Conservation (phyloP, 2,113 vertebrate species). For the Microcebus tavaratra region DNA sequence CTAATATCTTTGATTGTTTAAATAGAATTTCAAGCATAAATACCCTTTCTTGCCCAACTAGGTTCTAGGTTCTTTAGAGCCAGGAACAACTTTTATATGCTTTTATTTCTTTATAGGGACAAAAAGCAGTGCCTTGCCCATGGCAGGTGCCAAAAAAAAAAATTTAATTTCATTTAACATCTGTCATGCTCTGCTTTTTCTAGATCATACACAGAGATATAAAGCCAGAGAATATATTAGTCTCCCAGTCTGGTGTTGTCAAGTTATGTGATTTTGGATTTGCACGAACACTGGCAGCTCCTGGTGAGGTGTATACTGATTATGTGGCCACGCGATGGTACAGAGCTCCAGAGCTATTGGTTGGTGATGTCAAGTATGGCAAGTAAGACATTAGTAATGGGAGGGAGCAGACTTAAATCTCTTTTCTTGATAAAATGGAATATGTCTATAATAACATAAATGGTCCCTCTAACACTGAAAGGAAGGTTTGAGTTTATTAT, state of each 20-base stretch:
- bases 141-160: no score
- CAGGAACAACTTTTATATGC: no score
- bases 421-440: background rate
- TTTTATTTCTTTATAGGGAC: no score
- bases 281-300: constrained; percentile 87
- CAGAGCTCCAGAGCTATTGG: constrained; percentile 93
- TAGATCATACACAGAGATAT: constrained; percentile 96
- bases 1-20: no score
- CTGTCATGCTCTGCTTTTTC: constrained; percentile 11
- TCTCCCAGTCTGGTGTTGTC: constrained; percentile 91
- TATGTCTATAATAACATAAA: background rate
- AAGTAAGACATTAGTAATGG: constrained; percentile 84
- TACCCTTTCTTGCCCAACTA: no score
- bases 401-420: background rate
- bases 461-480: background rate
- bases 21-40: no score
- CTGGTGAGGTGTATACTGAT: constrained; percentile 91
- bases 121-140: no score
- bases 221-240: constrained; percentile 95
- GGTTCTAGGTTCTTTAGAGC: no score
- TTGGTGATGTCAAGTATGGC: constrained; percentile 93
- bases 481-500: background rate
- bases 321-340: constrained; percentile 96
- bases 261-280: constrained; percentile 96
- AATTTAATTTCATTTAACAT: background rate